Evolutionary conservation across 2,888 invertebrate genomes (phyloP), one percentile per base, ranked within the genome.

Genomic region (Zygaena filipendulae): DNA sequence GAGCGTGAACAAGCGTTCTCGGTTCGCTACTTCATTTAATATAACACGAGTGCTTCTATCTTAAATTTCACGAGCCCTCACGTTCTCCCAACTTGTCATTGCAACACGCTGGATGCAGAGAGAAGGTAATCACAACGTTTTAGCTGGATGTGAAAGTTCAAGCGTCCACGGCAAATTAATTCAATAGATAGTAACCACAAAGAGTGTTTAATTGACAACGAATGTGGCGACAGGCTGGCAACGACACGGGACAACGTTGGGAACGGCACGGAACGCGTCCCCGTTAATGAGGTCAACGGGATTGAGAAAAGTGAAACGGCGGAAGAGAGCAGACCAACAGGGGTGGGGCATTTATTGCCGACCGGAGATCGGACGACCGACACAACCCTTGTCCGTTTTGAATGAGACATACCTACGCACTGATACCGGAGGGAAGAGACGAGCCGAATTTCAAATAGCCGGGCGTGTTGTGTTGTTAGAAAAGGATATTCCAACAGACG

Each of bases 251-350:
- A 37, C 55, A 60, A 64, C 60, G 58, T 58, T 57, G 56, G 47
- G 52, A 43, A 59, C 49, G 53, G 55, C 63, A 54, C 61, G 60
- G 55, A 60, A 52, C 63, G 59, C 46, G 49, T 54, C 60, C 59
- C 55, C 49, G 59, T 54, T 64, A 67, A 72, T 67, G 62, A 68
- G 69, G 71, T 69, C 68, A 64, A 56, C 63, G 64, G 59, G 70
- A 71, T 70, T 67, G 70, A 67, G 70, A 69, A 71, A 69, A 72
- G 68, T 69, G 66, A 66, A 69, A 64, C 53, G 59, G 46, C 47
- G 48, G 52, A 59, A 52, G 50, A 56, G 53, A 45, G 51, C 48
- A 52, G 56, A 50, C 55, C n/a, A n/a, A n/a, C n/a, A n/a, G n/a
- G n/a, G n/a, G n/a, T n/a, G n/a, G 49, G 52, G 52, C 54, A 58